Evolutionary conservation across 2,888 invertebrate genomes (phyloP).

Genomic region (Dicroscelio sp.): DNA sequence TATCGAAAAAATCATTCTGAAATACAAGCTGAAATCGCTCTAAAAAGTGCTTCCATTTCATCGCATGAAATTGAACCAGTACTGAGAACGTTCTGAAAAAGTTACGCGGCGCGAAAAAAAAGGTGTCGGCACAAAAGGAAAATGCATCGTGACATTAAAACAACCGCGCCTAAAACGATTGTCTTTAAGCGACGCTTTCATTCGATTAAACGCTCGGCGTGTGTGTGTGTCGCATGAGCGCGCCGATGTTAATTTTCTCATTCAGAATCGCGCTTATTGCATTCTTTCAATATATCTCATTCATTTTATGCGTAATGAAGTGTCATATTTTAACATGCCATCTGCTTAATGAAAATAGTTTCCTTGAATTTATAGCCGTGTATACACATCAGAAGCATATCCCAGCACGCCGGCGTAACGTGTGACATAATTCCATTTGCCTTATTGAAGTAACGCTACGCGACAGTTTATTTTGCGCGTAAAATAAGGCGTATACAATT

Average conservation of each 20-base stretch:
- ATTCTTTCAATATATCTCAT: constrained; percentile 80
- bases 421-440: constrained; percentile 76
- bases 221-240: constrained; percentile 53
- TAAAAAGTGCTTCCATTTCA: too few species aligned
- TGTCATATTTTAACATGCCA: constrained; percentile 78
- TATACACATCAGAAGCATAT: constrained; percentile 68
- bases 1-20: too few species aligned
- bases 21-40: too few species aligned
- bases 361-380: constrained; percentile 77
- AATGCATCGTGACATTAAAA: constrained; percentile 30
- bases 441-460: constrained; percentile 61
- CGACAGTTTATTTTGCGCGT: constrained; percentile 61
- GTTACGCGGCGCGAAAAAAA: too few species aligned
- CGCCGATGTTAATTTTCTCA: constrained; percentile 74
- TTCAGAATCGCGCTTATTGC: constrained; percentile 79
- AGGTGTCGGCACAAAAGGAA: too few species aligned
- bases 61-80: too few species aligned
- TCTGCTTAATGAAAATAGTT: constrained; percentile 80
- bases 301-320: constrained; percentile 78
- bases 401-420: constrained; percentile 43
- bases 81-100: too few species aligned
- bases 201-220: constrained; percentile 62
- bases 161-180: constrained; percentile 38
- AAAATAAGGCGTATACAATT: constrained; percentile 64
- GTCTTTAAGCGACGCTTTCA: constrained; percentile 48